Conservation (phyloP, 2,797 vertebrate genomes). For the Sebastes vulpes region DNA sequence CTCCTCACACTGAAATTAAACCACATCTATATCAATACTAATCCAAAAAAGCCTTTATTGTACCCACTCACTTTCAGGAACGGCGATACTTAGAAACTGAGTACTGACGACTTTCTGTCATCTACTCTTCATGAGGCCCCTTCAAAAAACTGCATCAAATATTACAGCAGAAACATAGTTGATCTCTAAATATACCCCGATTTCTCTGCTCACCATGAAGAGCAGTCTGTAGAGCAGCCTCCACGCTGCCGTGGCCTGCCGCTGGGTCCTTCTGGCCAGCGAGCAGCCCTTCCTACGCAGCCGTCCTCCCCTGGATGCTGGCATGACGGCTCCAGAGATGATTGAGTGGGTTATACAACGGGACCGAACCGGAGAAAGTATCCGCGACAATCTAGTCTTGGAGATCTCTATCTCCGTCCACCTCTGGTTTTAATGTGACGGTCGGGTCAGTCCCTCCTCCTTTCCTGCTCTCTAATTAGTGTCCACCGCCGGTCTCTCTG, state of each 20-base stretch:
- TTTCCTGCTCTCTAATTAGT: neutral
- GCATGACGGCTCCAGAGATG: conserved; percentile 69
- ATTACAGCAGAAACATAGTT: neutral
- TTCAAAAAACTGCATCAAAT: neutral
- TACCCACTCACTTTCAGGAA: neutral
- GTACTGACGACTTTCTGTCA: neutral
- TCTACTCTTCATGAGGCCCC: neutral
- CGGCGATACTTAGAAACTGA: neutral
- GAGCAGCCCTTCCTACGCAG: conserved; percentile 85
- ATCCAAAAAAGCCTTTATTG: neutral
- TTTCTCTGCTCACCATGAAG: conserved; percentile 83
- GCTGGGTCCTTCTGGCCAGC: conserved; percentile 83
- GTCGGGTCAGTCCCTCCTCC: neutral
- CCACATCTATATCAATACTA: neutral
- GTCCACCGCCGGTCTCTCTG: neutral
- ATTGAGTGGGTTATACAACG: neutral
- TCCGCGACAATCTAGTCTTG: neutral
- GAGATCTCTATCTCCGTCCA: neutral
- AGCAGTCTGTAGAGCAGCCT: conserved; percentile 86
- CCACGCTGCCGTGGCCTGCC: conserved; percentile 84
- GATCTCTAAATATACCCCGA: neutral
- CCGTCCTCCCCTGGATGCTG: conserved; percentile 79
- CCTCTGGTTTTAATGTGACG: neutral
- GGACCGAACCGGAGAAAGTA: neutral
- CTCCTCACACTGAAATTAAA: neutral